phyloP scores from a whole-genome alignment of 2,888 invertebrate genomes.

The Agrochola lychnidis region DNA sequence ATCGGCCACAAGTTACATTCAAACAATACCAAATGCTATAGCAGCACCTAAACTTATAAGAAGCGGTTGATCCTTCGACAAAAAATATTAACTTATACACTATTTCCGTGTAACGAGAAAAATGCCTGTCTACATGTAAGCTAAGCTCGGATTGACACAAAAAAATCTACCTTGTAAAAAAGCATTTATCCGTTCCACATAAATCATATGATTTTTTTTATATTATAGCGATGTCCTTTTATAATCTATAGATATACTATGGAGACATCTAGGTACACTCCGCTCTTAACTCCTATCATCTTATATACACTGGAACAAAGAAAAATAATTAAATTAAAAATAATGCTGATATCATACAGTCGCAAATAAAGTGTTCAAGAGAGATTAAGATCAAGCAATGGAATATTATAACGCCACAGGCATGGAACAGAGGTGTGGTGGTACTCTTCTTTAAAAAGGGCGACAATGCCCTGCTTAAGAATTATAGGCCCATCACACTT shows the following conservation, averaged over 20 bases:
- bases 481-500: too few species aligned
- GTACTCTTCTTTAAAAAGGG: too few species aligned
- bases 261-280: conserved; percentile 90
- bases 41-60: conserved; percentile 27
- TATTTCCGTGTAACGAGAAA: conserved; percentile 63
- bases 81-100: conserved; percentile 65
- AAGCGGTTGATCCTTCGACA: conserved; percentile 73
- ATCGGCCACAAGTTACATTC: conserved; percentile 79
- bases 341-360: conserved; percentile 16
- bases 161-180: conserved; percentile 84
- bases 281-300: conserved; percentile 65
- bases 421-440: too few species aligned
- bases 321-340: conserved; percentile 54
- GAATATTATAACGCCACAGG: too few species aligned
- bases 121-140: conserved; percentile 63
- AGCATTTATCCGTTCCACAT: conserved; percentile 86
- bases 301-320: too few species aligned
- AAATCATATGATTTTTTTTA: conserved; percentile 80
- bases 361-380: conserved; percentile 1
- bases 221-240: conserved; percentile 86
- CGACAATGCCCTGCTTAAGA: too few species aligned
- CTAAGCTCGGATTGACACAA: conserved; percentile 67
- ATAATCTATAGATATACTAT: conserved; percentile 88
- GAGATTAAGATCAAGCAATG: conserved; percentile 5
- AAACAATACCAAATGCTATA: conserved; percentile 70